Base-by-base conservation (phyloP, 2,113 vertebrate species). In the Gasterosteus aculeatus region DNA sequence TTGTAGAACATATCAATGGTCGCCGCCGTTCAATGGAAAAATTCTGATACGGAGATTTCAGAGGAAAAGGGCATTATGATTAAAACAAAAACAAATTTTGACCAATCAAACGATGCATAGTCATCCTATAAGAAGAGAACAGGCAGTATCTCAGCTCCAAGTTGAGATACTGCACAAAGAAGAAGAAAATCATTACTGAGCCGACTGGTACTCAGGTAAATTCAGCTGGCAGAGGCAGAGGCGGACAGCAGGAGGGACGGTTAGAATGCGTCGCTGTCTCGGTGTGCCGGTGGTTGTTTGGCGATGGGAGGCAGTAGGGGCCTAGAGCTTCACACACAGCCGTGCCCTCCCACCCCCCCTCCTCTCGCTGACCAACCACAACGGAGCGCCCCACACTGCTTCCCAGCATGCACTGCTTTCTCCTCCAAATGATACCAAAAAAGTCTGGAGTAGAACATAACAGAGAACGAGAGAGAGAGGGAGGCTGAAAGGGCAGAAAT, bases 371-470 rank as follows among this genome's bases (percentile, higher is more conserved):
- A 78, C 88, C 86, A 80, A 87, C 85, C 82, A 62, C 74, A 44
- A 72, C 29, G 18, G 54, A 70, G 76, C 68, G 71, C 72, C 85
- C 75, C 78, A 69, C 76, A 85, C 33, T 10, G 72, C 38, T 78
- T 83, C 84, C 91, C 91, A 92, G 80, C 85, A 89, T 89, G 83
- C 86, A 90, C 72, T 62, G 56, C 88, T 88, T 64, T 87, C 74
- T 26, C 35, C 35, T 6, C 42, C 61, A 49, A 61, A 33, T 63
- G 62, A 85, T 82, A 75, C 78, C 72, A 82, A 79, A 80, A 80
- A 80, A 68, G 84, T 83, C 72, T 72, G 71, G 54, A 84, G 66
- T 63, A 41, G 39, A 74, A 72, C 31, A 75, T 73, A 66, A 82
- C 68, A 56, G 54, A n/a, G n/a, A 29, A 16, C 19, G 26, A 56